Evolutionary conservation across 2,888 invertebrate species (phyloP).

Genomic region (Hedychridium roseum): DNA sequence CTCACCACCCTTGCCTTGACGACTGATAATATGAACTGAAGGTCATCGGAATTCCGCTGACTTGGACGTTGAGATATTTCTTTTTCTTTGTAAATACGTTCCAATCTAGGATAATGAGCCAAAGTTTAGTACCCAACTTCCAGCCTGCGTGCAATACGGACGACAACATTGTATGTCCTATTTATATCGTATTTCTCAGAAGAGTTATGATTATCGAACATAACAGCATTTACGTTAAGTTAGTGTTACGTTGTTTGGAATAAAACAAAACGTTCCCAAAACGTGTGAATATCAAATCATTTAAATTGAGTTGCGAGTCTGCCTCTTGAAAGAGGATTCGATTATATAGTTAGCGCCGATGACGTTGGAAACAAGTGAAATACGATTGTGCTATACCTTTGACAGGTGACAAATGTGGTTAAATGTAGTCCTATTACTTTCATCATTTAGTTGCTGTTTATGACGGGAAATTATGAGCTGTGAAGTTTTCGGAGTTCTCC

Average conservation of each 20-base stretch:
- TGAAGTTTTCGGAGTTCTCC: too few relatives aligned
- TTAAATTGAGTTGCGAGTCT: too few relatives aligned
- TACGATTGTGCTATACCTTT: too few relatives aligned
- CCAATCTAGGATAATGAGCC: slow-evolving; percentile 23
- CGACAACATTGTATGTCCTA: slow-evolving; percentile 44
- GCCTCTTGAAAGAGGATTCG: too few relatives aligned
- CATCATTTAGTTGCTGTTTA: too few relatives aligned
- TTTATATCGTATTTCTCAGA: slow-evolving; percentile 35
- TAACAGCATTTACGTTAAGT: slow-evolving; percentile 44
- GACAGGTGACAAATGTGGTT: too few relatives aligned
- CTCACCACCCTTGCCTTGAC: slow-evolving; percentile 83
- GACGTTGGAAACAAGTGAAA: too few relatives aligned
- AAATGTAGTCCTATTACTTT: too few relatives aligned
- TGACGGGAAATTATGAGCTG: too few relatives aligned
- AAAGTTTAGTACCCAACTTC: slow-evolving; percentile 32
- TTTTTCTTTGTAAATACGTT: slow-evolving; percentile 49
- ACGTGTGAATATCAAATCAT: neutral
- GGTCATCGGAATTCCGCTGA: slow-evolving; percentile 4
- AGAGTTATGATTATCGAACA: slow-evolving; percentile 28
- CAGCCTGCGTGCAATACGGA: slow-evolving; percentile 53
- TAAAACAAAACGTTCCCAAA: slow-evolving; percentile 24
- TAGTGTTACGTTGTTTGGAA: slow-evolving; percentile 51
- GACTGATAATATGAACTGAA: slow-evolving; percentile 68
- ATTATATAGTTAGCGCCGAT: too few relatives aligned
- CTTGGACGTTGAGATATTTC: slow-evolving; percentile 8